Conservation (phyloP, 1,140 invertebrate genomes). For the Acarapis woodi region DNA sequence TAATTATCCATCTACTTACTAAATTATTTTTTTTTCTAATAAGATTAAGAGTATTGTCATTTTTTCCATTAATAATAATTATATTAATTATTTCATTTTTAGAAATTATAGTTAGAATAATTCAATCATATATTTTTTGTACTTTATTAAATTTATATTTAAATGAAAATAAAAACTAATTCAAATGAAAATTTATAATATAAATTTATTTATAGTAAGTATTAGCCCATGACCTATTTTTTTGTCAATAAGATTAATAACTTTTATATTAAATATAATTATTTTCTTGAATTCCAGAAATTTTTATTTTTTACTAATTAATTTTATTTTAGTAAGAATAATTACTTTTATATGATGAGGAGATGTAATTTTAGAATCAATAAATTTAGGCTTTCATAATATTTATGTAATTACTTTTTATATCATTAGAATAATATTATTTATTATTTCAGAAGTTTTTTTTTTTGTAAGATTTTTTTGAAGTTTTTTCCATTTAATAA, state of each 20-base stretch:
- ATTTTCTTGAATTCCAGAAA: slow-evolving; percentile 22
- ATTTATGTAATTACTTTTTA: slow-evolving; percentile 20
- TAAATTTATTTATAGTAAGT: slow-evolving; percentile 8
- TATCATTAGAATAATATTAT: slow-evolving; percentile 27
- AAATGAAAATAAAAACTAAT: slow-evolving; percentile 6
- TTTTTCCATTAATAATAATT: slow-evolving; percentile 19
- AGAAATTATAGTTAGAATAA: slow-evolving; percentile 22
- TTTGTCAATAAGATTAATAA: slow-evolving; percentile 19
- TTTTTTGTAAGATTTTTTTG: slow-evolving; percentile 31
- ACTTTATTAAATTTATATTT: slow-evolving; percentile 2
- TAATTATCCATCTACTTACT: slow-evolving; percentile 25
- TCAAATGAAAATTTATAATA: slow-evolving; percentile 2
- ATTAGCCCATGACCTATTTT: slow-evolving; percentile 24
- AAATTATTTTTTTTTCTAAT: slow-evolving; percentile 15
- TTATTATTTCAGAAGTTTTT: slow-evolving; percentile 30
- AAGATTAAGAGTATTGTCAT: slow-evolving; percentile 16
- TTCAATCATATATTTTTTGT: slow-evolving; percentile 26
- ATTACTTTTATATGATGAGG: slow-evolving; percentile 30
- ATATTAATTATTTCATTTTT: slow-evolving; percentile 21
- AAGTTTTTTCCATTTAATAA: slow-evolving; percentile 29
- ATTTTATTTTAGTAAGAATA: slow-evolving; percentile 19
- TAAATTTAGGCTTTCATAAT: slow-evolving; percentile 21
- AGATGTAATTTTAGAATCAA: slow-evolving; percentile 18
- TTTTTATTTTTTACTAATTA: slow-evolving; percentile 19
- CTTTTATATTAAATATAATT: slow-evolving; percentile 18